Evolutionary conservation across 2,888 invertebrate species (phyloP).

Genomic region (Abrostola triplasia): DNA sequence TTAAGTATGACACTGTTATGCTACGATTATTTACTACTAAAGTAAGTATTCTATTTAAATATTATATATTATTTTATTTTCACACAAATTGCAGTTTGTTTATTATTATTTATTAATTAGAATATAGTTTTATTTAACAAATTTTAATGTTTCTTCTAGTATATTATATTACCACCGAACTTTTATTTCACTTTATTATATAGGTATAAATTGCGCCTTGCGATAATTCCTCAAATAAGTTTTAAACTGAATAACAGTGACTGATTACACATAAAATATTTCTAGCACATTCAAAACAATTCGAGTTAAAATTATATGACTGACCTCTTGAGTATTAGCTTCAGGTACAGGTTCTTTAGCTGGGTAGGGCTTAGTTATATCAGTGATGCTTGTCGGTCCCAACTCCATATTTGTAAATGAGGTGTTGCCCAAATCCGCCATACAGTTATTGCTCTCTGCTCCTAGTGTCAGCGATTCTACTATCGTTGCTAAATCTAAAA

Average conservation of each 20-base stretch:
- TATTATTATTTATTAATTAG: too few relatives aligned
- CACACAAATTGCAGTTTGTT: too few relatives aligned
- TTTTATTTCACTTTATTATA: not conserved
- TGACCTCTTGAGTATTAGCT: slow-evolving; percentile 77
- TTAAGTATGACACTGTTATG: too few relatives aligned
- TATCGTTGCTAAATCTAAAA: slow-evolving; percentile 94
- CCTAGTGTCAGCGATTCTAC: slow-evolving; percentile 94
- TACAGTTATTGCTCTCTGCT: slow-evolving; percentile 89
- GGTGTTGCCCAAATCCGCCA: slow-evolving; percentile 81
- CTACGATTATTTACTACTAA: too few relatives aligned
- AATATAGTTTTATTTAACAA: too few relatives aligned
- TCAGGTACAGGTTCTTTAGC: slow-evolving; percentile 84
- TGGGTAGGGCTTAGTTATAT: slow-evolving; percentile 86
- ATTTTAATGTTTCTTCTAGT: too few relatives aligned
- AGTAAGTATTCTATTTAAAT: too few relatives aligned
- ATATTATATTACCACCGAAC: too few relatives aligned
- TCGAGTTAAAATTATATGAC: slow-evolving; percentile 29
- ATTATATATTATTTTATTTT: too few relatives aligned
- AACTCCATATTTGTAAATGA: slow-evolving; percentile 88
- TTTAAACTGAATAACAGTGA: not conserved
- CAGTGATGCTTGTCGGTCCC: slow-evolving; percentile 85
- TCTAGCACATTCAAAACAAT: not conserved
- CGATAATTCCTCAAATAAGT: not conserved
- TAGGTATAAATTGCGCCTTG: not conserved
- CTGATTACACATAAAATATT: not conserved